Evolutionary conservation across 2,888 invertebrate species (phyloP).

Genomic region (Epinotia bilunana): DNA sequence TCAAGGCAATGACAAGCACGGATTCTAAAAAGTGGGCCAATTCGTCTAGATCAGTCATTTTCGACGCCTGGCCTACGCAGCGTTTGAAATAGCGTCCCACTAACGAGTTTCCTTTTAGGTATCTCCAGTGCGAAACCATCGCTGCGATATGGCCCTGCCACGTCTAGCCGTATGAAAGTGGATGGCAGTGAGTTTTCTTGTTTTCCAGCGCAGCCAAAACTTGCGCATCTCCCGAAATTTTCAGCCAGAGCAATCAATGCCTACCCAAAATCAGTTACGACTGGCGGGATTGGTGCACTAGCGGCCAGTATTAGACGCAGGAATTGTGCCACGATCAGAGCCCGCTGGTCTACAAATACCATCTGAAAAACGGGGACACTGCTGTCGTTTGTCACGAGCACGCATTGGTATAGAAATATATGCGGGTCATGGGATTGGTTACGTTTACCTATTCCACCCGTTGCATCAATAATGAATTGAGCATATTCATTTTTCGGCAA

Average conservation of each 20-base stretch:
- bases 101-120: slow-evolving; percentile 3
- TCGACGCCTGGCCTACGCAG: slow-evolving; percentile 27
- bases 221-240: no score
- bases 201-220: background rate
- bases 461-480: slow-evolving; percentile 19
- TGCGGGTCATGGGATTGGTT: slow-evolving; percentile 21
- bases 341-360: slow-evolving; percentile 28
- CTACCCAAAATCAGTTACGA: slow-evolving; percentile 31
- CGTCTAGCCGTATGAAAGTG: slow-evolving; percentile 25
- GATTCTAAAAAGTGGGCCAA: slow-evolving; percentile 23
- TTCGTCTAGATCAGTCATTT: background rate
- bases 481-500: slow-evolving; percentile 4
- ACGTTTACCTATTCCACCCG: slow-evolving; percentile 1
- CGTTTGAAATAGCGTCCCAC: slow-evolving; percentile 21
- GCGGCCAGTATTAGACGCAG: slow-evolving; percentile 15
- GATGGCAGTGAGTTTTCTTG: slow-evolving; percentile 4
- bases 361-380: slow-evolving; percentile 36
- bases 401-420: slow-evolving; percentile 37
- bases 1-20: slow-evolving; percentile 23
- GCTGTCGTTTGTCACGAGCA: slow-evolving; percentile 34
- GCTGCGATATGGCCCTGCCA: slow-evolving; percentile 25
- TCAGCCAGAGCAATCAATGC: background rate
- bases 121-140: slow-evolving; percentile 23
- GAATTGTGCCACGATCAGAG: slow-evolving; percentile 17
- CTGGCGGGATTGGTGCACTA: slow-evolving; percentile 29